Percentiles rank a stretch among this genome's conserved stretches.
Evolutionary conservation across 2,797 vertebrate genomes (phyloP).

Genomic region (Denticeps clupeoides): DNA sequence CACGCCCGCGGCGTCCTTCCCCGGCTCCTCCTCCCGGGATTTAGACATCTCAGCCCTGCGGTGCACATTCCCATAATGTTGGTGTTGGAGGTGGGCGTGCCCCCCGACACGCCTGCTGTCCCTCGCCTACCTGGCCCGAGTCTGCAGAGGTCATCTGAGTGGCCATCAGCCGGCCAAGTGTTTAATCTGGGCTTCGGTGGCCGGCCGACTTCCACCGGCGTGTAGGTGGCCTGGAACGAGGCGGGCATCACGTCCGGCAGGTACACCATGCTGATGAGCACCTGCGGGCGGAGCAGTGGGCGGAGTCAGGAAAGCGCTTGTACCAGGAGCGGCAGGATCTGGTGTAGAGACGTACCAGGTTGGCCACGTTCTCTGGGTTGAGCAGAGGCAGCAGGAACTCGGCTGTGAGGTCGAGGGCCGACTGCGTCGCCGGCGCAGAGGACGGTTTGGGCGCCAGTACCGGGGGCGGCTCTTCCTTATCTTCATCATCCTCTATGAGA

Average conservation of each 20-base stretch:
- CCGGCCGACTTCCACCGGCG: conserved; percentile 89
- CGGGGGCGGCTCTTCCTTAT: conserved; percentile 73
- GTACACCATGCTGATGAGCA: conserved; percentile 96
- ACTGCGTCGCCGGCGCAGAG: conserved; percentile 53
- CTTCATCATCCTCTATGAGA: conserved; percentile 84
- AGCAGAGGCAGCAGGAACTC: conserved; percentile 84
- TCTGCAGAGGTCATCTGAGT: conserved; percentile 82
- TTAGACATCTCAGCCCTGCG: conserved; percentile 77
- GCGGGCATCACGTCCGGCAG: conserved; percentile 89
- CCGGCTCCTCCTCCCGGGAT: conserved; percentile 60
- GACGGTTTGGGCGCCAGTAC: conserved; percentile 53
- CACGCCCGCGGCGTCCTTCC: conserved; percentile 51
- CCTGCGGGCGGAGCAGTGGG: conserved; percentile 46
- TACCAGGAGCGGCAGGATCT: background rate
- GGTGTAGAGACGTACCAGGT: conserved; percentile 63
- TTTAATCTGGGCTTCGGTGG: conserved; percentile 87
- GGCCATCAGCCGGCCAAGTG: conserved; percentile 84
- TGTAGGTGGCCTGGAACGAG: conserved; percentile 93
- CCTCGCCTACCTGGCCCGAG: conserved; percentile 72
- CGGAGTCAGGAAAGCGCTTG: too few relatives aligned
- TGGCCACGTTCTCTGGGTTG: conserved; percentile 80
- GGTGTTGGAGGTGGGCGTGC: background rate
- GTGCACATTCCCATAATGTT: background rate
- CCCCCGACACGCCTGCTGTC: background rate
- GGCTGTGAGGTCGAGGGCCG: conserved; percentile 82